Percentiles rank a stretch among this genome's conserved stretches.
These are phyloP conservation scores for Hippotragus niger DNA, from an alignment of 2,113 vertebrate species.

Conservation along the genomic window DNA sequence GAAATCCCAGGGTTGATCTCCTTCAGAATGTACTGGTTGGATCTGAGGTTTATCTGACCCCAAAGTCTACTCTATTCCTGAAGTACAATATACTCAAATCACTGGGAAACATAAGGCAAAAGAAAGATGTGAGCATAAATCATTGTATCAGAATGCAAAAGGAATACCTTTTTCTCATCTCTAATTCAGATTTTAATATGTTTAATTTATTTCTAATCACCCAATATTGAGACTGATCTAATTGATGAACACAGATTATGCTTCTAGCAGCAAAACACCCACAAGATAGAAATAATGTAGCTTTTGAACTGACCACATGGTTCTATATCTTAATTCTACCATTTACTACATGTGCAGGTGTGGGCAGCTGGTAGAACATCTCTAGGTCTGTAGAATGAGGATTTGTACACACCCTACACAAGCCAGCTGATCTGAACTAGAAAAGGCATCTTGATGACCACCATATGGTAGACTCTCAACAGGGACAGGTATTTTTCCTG, in stretches of 20 bases:
- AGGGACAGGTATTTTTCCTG: background rate
- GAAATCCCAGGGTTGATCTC: too few species aligned
- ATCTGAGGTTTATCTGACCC: background rate
- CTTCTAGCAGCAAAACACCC: background rate
- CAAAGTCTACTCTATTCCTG: background rate
- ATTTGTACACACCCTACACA: background rate
- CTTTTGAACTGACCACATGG: background rate
- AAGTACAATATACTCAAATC: background rate
- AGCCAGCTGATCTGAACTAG: background rate
- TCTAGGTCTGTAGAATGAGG: background rate
- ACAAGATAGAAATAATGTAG: background rate
- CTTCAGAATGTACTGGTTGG: too few species aligned
- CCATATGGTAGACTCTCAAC: background rate
- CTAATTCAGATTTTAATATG: background rate
- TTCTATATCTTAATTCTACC: background rate
- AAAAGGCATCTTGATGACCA: background rate
- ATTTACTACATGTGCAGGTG: background rate
- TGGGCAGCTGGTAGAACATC: background rate
- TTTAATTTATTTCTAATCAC: background rate
- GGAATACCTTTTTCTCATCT: background rate
- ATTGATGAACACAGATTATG: background rate
- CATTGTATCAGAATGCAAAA: background rate
- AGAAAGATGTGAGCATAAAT: background rate
- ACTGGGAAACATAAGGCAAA: background rate
- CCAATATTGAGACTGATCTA: background rate